phyloP scores from a whole-genome alignment of 2,888 invertebrate species.

The Platyscelio sp. region DNA sequence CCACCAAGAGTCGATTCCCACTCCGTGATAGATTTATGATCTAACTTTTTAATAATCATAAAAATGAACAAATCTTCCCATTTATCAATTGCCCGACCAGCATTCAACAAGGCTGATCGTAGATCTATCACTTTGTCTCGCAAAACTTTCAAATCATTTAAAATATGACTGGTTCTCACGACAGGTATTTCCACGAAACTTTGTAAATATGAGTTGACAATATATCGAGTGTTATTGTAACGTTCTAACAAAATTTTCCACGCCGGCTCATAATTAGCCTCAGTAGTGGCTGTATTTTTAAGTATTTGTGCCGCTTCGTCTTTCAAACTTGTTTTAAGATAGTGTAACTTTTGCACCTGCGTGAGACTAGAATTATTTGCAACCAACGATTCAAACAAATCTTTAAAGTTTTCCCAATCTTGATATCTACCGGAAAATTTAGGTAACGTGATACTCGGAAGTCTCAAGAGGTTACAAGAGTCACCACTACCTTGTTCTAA shows the following conservation, averaged over 20 bases:
- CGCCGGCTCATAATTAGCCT: neutral
- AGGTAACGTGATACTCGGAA: too few species aligned
- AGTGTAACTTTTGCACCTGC: neutral
- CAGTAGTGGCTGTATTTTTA: neutral
- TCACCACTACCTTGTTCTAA: too few species aligned
- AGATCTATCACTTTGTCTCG: neutral
- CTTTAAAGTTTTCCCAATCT: too few species aligned
- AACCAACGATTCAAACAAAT: neutral
- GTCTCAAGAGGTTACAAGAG: too few species aligned
- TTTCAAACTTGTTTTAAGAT: neutral
- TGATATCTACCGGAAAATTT: too few species aligned
- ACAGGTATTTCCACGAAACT: too few species aligned
- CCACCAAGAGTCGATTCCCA: neutral
- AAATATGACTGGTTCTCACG: too few species aligned
- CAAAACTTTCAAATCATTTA: neutral
- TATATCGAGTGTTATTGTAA: neutral
- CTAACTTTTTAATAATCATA: neutral
- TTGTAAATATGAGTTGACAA: neutral
- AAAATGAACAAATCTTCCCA: slow-evolving; percentile 15
- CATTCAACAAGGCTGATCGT: neutral
- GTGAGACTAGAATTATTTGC: neutral
- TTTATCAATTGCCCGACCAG: neutral
- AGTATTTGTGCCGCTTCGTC: neutral
- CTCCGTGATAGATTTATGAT: neutral
- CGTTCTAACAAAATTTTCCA: neutral